Evolutionary conservation across 2,888 invertebrate genomes (phyloP).

Genomic region (Chesias legatella): DNA sequence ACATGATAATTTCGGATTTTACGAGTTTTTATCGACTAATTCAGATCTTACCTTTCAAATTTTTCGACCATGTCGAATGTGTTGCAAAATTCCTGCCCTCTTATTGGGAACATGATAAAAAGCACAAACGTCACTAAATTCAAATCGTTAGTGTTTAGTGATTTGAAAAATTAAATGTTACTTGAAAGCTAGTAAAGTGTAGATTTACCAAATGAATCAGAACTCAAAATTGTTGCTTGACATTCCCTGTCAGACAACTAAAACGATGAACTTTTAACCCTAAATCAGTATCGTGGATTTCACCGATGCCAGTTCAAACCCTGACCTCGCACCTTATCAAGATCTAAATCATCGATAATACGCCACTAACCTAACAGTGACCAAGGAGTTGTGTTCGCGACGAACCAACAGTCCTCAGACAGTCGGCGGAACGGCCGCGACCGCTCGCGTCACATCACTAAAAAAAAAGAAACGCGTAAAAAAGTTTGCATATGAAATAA

Average conservation of each 20-base stretch:
- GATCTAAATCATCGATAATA: conserved; percentile 71
- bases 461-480: conserved; percentile 34
- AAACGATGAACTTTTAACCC: conserved; percentile 23
- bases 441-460: conserved; percentile 37
- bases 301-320: conserved; percentile 57
- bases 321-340: conserved; percentile 74
- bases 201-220: too few species aligned
- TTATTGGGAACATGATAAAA: too few species aligned
- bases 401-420: conserved; percentile 28
- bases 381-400: conserved; percentile 53
- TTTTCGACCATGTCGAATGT: too few species aligned
- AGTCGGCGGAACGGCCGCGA: conserved; percentile 65
- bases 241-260: conserved; percentile 16
- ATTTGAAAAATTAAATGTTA: too few species aligned
- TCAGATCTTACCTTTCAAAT: too few species aligned
- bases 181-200: too few species aligned
- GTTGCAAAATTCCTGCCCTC: too few species aligned
- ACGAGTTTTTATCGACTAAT: too few species aligned
- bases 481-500: conserved; percentile 41
- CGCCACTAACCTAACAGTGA: conserved; percentile 48
- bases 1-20: too few species aligned
- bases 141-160: too few species aligned
- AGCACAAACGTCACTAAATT: too few species aligned
- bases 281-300: conserved; percentile 34
- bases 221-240: too few species aligned